Conservation (phyloP, 2,113 vertebrate genomes). For the Rhagologus leucostigma region DNA sequence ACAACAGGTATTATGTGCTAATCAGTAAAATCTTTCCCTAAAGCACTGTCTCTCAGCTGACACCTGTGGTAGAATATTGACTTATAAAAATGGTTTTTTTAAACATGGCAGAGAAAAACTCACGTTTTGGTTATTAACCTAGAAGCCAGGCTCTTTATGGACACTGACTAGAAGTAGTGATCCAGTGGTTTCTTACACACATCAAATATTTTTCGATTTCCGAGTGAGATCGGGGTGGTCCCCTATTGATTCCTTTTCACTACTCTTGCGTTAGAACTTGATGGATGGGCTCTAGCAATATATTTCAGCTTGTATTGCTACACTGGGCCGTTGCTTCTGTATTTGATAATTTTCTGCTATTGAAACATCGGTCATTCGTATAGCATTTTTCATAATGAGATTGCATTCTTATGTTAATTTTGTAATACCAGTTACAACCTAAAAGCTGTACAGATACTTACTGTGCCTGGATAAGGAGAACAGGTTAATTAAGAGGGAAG, state of each 20-base stretch:
- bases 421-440: background rate
- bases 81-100: background rate
- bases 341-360: background rate
- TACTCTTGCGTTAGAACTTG: background rate
- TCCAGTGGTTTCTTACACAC: background rate
- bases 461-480: background rate
- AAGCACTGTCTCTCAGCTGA: background rate
- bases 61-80: background rate
- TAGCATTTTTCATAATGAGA: background rate
- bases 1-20: background rate
- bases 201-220: background rate
- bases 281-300: background rate
- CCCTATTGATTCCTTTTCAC: background rate
- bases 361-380: background rate
- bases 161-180: rapidly evolving
- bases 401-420: background rate
- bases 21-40: background rate
- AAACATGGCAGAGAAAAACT: background rate
- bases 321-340: background rate
- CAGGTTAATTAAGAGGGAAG: background rate
- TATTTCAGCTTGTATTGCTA: background rate
- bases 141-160: background rate
- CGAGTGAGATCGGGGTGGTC: background rate
- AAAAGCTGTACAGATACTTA: background rate
- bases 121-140: background rate